Evolutionary conservation across 2,888 invertebrate genomes (phyloP).

Genomic region (Fabriciana adippe): DNA sequence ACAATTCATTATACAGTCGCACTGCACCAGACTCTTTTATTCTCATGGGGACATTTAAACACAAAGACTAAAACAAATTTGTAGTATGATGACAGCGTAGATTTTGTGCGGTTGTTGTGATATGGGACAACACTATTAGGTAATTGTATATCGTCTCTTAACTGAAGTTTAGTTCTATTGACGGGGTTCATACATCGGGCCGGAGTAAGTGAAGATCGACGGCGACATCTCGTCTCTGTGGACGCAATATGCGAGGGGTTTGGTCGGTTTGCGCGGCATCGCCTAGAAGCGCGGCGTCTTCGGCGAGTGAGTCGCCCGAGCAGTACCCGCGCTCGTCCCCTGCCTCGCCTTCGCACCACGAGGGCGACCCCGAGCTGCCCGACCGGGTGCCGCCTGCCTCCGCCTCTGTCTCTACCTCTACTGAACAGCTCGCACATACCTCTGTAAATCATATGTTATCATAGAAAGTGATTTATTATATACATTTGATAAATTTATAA

Average conservation of each 20-base stretch:
- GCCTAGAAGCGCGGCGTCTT: constrained; percentile 72
- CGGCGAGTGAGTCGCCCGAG: constrained; percentile 78
- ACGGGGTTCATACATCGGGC: constrained; percentile 64
- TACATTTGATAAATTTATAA: not conserved
- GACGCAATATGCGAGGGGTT: constrained; percentile 58
- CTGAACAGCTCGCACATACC: constrained; percentile 73
- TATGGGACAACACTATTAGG: constrained; percentile 16
- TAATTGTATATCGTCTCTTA: not conserved
- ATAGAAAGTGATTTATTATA: not conserved
- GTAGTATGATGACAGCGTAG: constrained; percentile 15
- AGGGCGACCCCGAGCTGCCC: constrained; percentile 76
- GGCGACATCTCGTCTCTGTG: constrained; percentile 70
- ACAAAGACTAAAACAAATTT: not conserved
- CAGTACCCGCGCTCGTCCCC: constrained; percentile 79
- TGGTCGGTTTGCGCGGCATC: constrained; percentile 53
- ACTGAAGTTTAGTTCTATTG: constrained; percentile 4
- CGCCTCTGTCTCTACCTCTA: constrained; percentile 74
- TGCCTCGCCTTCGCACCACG: constrained; percentile 80
- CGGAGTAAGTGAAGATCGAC: constrained; percentile 75
- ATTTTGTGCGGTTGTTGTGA: constrained; percentile 26
- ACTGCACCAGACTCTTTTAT: constrained; percentile 52
- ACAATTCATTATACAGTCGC: constrained; percentile 51
- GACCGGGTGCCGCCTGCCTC: constrained; percentile 66
- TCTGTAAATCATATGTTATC: constrained; percentile 58
- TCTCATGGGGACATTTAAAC: not conserved